A percentile compares a stretch with the other conserved stretches of the same genome.
These are phyloP conservation scores for Leiothrix lutea DNA, from an alignment of 2,113 vertebrate genomes.

Conservation along the genomic window DNA sequence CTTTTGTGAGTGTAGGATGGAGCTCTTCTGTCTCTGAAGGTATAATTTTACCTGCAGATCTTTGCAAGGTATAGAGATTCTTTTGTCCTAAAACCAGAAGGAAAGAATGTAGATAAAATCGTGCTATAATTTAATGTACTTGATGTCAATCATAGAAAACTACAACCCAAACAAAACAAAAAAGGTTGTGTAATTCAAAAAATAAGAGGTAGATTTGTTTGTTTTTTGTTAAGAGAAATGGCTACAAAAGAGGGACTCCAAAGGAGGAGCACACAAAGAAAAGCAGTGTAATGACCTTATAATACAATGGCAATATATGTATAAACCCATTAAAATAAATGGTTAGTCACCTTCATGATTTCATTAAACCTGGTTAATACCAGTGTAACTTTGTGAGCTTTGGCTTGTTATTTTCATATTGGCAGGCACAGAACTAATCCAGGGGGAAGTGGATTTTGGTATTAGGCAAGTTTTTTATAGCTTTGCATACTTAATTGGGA, in stretches of 20 bases:
- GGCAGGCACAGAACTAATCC: neutral
- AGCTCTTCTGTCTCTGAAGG: neutral
- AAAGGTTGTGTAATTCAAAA: neutral
- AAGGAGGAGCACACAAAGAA: neutral
- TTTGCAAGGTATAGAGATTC: neutral
- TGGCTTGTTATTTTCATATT: neutral
- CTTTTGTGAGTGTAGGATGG: neutral
- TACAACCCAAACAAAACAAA: neutral
- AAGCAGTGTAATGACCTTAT: neutral
- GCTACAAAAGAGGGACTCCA: neutral
- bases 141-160: neutral
- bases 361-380: conserved; percentile 8
- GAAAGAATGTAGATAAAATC: neutral
- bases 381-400: neutral
- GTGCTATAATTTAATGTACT: neutral
- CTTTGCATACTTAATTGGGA: conserved; percentile 37
- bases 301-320: neutral
- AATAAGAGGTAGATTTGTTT: neutral
- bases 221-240: neutral
- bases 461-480: neutral
- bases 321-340: neutral
- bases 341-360: neutral
- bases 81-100: conserved; percentile 7
- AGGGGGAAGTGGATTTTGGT: neutral
- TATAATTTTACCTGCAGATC: conserved; percentile 7